Conservation (phyloP, 2,113 vertebrate species). For the Dinomys branickii region DNA sequence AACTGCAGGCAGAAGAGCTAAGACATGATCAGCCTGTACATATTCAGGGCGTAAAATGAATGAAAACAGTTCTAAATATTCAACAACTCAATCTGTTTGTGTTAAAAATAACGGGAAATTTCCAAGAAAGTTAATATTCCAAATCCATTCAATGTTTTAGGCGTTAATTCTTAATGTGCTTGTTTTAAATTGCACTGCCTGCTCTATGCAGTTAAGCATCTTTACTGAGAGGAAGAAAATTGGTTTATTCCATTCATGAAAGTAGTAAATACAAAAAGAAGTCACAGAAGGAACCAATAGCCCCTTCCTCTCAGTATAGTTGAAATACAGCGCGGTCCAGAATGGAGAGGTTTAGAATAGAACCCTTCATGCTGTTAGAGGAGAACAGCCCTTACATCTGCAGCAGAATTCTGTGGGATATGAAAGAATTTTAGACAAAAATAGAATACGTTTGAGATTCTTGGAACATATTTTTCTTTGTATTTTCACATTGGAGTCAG, state of each 20-base stretch:
- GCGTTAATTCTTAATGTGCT: not conserved
- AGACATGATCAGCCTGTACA: not conserved
- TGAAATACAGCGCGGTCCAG: not conserved
- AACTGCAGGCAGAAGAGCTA: not conserved
- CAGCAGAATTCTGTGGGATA: not conserved
- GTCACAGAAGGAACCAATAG: not conserved
- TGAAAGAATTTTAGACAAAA: conserved; percentile 27
- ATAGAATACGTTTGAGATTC: not conserved
- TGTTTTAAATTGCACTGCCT: not conserved
- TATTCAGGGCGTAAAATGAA: not conserved
- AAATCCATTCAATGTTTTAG: not conserved
- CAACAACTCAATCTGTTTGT: not conserved
- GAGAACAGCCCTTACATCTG: not conserved
- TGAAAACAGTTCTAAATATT: not conserved
- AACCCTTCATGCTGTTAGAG: not conserved
- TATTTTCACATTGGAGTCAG: not conserved
- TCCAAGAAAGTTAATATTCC: not conserved
- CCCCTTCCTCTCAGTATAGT: not conserved
- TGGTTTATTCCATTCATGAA: not conserved
- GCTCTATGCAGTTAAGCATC: not conserved
- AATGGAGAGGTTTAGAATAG: not conserved
- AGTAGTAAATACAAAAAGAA: not conserved
- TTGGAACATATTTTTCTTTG: not conserved
- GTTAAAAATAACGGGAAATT: conserved; percentile 16
- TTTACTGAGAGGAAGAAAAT: not conserved